Conservation (phyloP, 2,797 vertebrate species). For the Scomberomorus guttatus region DNA sequence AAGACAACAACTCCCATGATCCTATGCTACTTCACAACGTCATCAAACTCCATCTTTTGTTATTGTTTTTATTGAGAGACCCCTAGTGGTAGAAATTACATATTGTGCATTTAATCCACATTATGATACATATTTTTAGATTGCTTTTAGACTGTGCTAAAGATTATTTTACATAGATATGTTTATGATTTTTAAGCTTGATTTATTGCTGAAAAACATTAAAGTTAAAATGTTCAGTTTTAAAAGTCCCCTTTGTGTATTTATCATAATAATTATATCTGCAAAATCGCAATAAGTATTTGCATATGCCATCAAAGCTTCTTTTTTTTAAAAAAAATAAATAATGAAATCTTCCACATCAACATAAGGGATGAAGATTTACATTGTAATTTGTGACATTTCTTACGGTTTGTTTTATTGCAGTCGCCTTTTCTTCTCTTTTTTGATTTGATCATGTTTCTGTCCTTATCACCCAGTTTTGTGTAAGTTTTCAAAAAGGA, state of each 20-base stretch:
- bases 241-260: background rate
- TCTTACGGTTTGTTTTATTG: background rate
- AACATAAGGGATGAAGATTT: background rate
- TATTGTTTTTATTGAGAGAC: too few species aligned
- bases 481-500: background rate
- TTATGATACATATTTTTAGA: background rate
- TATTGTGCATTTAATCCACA: background rate
- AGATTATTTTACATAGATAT: background rate
- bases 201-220: background rate
- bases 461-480: background rate
- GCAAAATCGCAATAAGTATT: constrained; percentile 2
- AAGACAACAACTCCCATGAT: too few species aligned
- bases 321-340: background rate
- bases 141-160: background rate
- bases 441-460: background rate
- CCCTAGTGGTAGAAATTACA: too few species aligned
- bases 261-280: background rate
- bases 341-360: background rate
- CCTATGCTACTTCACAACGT: too few species aligned
- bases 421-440: too few species aligned
- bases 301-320: background rate
- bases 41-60: too few species aligned
- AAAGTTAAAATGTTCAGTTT: background rate
- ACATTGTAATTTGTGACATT: background rate
- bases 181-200: background rate